phyloP scores from a whole-genome alignment of 2,113 vertebrate species.

The Benitochromis conjunctus region DNA sequence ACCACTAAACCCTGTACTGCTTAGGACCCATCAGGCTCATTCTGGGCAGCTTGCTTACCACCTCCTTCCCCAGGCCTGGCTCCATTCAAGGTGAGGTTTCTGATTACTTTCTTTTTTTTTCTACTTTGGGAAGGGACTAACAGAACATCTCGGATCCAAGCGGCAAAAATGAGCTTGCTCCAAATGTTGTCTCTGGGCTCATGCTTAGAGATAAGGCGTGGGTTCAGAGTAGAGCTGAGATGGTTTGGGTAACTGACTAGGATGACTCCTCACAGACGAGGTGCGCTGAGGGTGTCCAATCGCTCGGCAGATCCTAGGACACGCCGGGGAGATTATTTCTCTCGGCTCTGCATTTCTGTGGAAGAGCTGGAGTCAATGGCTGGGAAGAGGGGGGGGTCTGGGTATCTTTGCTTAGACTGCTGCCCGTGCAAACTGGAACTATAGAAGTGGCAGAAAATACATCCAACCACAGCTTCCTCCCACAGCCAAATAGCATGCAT shows the following conservation, averaged over 20 bases:
- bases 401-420: not conserved
- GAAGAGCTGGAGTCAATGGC: not conserved
- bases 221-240: accelerated
- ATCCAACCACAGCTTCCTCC: not conserved
- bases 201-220: not conserved
- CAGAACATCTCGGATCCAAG: not conserved
- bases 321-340: not conserved
- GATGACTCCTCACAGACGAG: not conserved
- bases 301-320: not conserved
- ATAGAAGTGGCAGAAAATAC: not conserved
- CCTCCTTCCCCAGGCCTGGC: not conserved
- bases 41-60: not conserved
- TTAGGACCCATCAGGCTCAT: not conserved
- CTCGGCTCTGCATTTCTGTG: not conserved
- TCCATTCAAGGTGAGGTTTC: not conserved
- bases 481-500: not conserved
- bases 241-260: not conserved
- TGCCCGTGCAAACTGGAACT: not conserved
- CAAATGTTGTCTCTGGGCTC: not conserved
- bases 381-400: not conserved
- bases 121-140: not conserved
- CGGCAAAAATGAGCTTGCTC: not conserved
- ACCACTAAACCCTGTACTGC: not conserved
- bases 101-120: not conserved
- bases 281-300: not conserved